phyloP scores from a whole-genome alignment of 2,888 invertebrate genomes.

The Escarpia spicata region DNA sequence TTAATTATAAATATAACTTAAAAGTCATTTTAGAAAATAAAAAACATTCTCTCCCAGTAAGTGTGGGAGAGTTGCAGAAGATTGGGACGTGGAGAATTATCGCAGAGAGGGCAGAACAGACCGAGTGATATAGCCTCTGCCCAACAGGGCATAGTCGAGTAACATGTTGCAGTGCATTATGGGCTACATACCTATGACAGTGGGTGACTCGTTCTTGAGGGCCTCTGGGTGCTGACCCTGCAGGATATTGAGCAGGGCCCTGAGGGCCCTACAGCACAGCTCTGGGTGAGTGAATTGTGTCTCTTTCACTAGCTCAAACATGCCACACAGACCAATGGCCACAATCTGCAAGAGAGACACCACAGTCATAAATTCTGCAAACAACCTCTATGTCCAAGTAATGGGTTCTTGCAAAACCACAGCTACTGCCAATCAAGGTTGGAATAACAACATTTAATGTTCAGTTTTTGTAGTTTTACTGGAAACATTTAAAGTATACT shows the following conservation, averaged over 20 bases:
- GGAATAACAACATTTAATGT: too few species aligned
- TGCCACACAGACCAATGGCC: conserved; percentile 72
- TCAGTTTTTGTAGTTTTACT: too few species aligned
- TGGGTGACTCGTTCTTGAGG: conserved; percentile 81
- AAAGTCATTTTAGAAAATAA: too few species aligned
- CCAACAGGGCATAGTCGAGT: neutral
- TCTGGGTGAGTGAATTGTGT: conserved; percentile 83
- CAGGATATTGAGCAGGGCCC: conserved; percentile 87
- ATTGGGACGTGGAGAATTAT: too few species aligned
- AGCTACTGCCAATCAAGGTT: too few species aligned
- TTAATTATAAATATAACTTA: too few species aligned
- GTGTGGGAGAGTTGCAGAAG: too few species aligned
- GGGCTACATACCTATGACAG: conserved; percentile 72
- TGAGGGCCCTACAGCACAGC: conserved; percentile 87
- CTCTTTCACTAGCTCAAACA: conserved; percentile 91
- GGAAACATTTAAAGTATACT: too few species aligned
- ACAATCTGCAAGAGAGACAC: conserved; percentile 60
- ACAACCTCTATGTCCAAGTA: neutral
- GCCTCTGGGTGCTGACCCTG: conserved; percentile 91
- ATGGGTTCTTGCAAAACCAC: neutral
- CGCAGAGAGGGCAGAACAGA: too few species aligned
- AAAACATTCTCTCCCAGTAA: too few species aligned
- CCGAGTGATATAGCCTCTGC: neutral
- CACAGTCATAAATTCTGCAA: neutral
- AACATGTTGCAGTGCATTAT: neutral